phyloP scores from a whole-genome alignment of 2,888 invertebrate species.

The Lasioglossum oenotherae region DNA sequence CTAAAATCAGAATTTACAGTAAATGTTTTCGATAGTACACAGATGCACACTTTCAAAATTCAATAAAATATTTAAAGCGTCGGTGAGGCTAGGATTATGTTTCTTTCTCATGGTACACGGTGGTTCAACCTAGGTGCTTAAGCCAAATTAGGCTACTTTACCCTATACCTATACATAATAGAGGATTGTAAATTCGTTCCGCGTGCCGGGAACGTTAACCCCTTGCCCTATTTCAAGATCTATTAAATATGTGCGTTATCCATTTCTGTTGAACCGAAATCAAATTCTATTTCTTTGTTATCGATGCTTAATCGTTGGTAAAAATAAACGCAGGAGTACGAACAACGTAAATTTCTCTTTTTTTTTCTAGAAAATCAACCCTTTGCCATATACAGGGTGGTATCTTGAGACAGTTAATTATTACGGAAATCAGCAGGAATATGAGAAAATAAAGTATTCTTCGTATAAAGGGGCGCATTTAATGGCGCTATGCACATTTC shows the following conservation, averaged over 20 bases:
- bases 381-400: not conserved
- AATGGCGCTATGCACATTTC: too few relatives aligned
- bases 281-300: conserved; percentile 1
- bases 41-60: not conserved
- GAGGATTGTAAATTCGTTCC: not conserved
- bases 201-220: not conserved
- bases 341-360: not conserved
- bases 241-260: not conserved
- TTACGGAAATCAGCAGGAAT: too few relatives aligned
- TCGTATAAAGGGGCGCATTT: too few relatives aligned
- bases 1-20: not conserved
- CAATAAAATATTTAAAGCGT: not conserved
- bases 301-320: not conserved
- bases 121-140: not conserved
- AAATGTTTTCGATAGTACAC: not conserved
- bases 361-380: not conserved
- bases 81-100: not conserved
- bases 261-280: not conserved
- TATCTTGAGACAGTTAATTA: too few relatives aligned
- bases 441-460: too few relatives aligned
- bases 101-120: not conserved
- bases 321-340: not conserved
- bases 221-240: not conserved
- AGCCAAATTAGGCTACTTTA: not conserved
- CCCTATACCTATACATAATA: not conserved